phyloP scores from a whole-genome alignment of 1,140 invertebrate species.

The Coenobita brevimanus region DNA sequence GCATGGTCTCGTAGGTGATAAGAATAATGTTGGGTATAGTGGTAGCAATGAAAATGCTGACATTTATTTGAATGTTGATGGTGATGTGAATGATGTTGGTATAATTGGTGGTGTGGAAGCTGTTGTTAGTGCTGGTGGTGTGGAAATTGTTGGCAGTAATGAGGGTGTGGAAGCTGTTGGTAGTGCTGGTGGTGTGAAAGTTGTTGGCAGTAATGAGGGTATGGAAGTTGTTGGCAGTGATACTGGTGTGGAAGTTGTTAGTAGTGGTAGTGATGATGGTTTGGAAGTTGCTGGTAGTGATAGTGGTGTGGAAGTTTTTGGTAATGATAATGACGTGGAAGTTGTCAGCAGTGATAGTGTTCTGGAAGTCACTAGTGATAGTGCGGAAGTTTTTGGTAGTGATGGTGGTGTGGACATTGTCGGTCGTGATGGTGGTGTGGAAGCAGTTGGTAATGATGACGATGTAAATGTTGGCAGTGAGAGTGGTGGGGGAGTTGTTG shows the following conservation, averaged over 20 bases:
- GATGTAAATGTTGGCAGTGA: background rate
- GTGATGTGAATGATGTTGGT: background rate
- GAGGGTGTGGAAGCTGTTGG: background rate
- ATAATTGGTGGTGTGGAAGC: background rate
- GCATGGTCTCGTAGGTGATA: background rate
- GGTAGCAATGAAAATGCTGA: background rate
- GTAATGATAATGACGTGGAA: background rate
- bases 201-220: background rate
- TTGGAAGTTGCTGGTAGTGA: background rate
- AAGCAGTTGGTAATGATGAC: background rate
- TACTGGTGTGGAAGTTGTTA: background rate
- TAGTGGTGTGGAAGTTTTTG: background rate
- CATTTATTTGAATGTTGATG: background rate
- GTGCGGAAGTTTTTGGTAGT: background rate
- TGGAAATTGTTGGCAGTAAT: background rate
- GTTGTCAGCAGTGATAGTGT: background rate
- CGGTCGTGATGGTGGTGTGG: too few relatives aligned
- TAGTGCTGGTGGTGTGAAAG: background rate
- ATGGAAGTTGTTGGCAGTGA: background rate
- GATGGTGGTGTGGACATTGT: too few relatives aligned
- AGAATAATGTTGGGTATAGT: background rate
- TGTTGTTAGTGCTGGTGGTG: background rate
- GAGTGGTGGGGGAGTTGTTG: background rate
- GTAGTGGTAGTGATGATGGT: background rate
- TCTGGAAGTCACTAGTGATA: background rate